Percentiles rank a stretch among this genome's conserved stretches.
These are phyloP conservation scores for Oikopleura vanhoeffeni DNA, from an alignment of 23 tunicate genomes.

Conservation along the genomic window DNA sequence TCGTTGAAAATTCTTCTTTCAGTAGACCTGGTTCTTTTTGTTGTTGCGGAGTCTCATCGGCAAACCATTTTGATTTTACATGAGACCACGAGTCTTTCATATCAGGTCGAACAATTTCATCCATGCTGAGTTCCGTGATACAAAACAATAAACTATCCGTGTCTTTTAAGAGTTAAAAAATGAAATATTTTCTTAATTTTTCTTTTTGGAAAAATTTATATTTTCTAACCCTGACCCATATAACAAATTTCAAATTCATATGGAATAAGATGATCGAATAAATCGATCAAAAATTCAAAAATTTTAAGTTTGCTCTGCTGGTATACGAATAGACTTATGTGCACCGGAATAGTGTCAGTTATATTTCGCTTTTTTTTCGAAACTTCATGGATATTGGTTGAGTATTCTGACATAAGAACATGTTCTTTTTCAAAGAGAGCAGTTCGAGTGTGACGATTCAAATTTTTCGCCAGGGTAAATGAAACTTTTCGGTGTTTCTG, in stretches of 20 bases:
- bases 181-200: not conserved
- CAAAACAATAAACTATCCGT: not conserved
- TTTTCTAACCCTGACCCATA: not conserved
- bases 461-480: not conserved
- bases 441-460: not conserved
- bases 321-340: no score
- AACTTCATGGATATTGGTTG: no score
- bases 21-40: not conserved
- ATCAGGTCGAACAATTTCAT: not conserved
- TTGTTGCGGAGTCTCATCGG: not conserved
- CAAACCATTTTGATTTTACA: not conserved
- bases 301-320: no score
- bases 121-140: not conserved
- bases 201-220: not conserved
- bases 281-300: no score
- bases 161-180: not conserved
- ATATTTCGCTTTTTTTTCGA: not conserved
- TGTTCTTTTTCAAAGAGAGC: not conserved
- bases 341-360: no score
- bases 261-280: no score
- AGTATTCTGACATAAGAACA: no score
- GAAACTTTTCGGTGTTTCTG: not conserved
- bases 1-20: no score
- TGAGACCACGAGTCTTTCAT: not conserved
- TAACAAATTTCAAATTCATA: not conserved